A percentile compares a stretch with the other conserved stretches of the same genome.
These are phyloP conservation scores for Microcebus ravelobensis DNA, from an alignment of 2,113 vertebrate species.

Conservation along the genomic window DNA sequence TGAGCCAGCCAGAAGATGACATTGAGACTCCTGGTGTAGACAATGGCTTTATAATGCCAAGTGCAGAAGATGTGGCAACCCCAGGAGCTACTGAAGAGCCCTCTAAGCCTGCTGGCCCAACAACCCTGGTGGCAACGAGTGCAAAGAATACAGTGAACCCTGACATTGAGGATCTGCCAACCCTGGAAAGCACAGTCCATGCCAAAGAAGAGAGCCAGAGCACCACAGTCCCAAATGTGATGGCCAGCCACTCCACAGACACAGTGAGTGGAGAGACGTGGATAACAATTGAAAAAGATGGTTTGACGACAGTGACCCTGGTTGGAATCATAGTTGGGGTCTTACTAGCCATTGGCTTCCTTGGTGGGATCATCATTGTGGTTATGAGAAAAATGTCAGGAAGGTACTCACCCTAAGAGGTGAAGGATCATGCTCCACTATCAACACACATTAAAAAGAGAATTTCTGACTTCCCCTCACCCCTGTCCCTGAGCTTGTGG, in stretches of 20 bases:
- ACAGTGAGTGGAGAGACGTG: too few relatives aligned
- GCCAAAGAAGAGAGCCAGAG: neutral
- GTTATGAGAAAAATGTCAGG: slow-evolving; percentile 87
- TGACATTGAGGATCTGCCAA: slow-evolving; percentile 65
- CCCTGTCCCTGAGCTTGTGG: slow-evolving; percentile 46
- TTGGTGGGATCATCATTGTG: slow-evolving; percentile 80
- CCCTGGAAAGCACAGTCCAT: slow-evolving; percentile 31
- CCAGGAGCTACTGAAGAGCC: slow-evolving; percentile 12
- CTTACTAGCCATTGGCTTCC: slow-evolving; percentile 82
- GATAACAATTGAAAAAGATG: slow-evolving; percentile 65
- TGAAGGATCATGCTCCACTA: slow-evolving; percentile 24
- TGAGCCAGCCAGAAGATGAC: slow-evolving; percentile 77
- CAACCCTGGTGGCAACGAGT: slow-evolving; percentile 71
- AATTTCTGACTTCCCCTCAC: slow-evolving; percentile 49
- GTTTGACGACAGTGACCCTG: slow-evolving; percentile 81
- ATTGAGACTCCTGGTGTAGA: neutral
- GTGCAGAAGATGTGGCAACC: neutral
- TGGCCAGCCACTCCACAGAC: slow-evolving; percentile 29
- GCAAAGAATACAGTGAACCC: neutral
- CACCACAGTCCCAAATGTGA: neutral
- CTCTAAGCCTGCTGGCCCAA: neutral
- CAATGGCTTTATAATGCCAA: fast-evolving
- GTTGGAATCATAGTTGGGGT: slow-evolving; percentile 86
- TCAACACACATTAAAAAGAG: slow-evolving; percentile 12
- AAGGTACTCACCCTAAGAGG: slow-evolving; percentile 84